Conservation (phyloP, 2,797 vertebrate genomes). For the Myotis daubentonii region DNA sequence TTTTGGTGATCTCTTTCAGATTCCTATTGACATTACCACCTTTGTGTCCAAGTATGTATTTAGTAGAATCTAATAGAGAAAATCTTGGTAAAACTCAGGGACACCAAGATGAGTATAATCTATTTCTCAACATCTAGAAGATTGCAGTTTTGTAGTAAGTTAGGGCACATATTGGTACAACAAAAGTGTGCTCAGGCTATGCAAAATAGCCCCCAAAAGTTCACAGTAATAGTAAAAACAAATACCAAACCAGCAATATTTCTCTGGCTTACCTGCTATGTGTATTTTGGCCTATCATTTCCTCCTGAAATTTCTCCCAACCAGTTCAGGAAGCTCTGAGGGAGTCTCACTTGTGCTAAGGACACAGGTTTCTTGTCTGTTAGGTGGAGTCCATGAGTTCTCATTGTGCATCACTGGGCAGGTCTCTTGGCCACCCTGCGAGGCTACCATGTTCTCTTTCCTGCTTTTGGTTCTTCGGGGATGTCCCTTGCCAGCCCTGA, state of each 20-base stretch:
- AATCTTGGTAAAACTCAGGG: neutral
- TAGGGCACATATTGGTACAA: neutral
- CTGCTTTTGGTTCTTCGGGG: neutral
- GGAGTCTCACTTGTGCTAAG: neutral
- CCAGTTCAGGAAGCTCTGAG: neutral
- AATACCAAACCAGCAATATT: neutral
- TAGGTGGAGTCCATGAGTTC: neutral
- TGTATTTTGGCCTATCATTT: neutral
- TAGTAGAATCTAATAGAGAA: constrained; percentile 1
- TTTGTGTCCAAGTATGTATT: neutral
- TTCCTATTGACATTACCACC: neutral
- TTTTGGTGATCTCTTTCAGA: neutral
- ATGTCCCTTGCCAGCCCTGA: neutral
- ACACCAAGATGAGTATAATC: neutral
- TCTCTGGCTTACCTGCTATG: neutral
- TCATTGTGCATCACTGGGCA: neutral
- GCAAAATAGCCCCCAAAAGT: neutral
- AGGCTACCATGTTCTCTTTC: neutral
- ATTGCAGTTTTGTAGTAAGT: neutral
- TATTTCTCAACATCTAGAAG: neutral
- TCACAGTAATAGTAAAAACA: neutral
- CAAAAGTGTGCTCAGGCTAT: neutral
- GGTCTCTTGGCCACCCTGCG: neutral
- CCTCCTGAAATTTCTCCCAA: neutral
- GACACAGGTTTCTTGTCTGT: neutral